Base-by-base conservation (phyloP, 2,888 invertebrate species). In the Criorhina ranunculi region DNA sequence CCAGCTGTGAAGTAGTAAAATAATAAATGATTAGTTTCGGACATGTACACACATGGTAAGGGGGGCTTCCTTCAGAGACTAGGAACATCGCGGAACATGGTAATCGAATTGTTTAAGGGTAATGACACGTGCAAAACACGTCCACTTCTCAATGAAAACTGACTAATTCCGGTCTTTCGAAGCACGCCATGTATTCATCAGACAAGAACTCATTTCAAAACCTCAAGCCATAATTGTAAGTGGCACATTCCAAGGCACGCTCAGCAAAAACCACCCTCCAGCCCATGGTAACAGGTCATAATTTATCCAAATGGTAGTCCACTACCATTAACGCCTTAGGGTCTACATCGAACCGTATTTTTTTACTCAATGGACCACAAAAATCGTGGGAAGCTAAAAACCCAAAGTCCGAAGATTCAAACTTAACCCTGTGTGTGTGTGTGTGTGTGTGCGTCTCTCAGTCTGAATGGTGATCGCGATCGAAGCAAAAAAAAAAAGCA, bases 1-100 rank as follows among this genome's bases (percentile, higher is more conserved):
- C 94, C 93, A 94, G 94, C 94, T 94, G 92, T 89, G 87, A 90
- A 90, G 86, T 83, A 79, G 44, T 24, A 83, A 79, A 57, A 40
- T 33, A 51, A 77, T 7, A 51, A 19, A 29, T 31, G 29, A 55
- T 55, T 29, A 37, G 64, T 60, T 46, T 53, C 12, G 51, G 15
- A 15, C 15, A 44, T 37, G 1, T 24, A 49, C n/a, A 24, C 1
- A 7, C 5, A 2, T 8, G 5, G 15, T 17, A 46, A 4, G 9
- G 17, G 7, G 2, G 17, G 2, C 5, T 17, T n/a, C n/a, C n/a
- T n/a, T n/a, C n/a, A n/a, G n/a, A n/a, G n/a, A n/a, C n/a, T n/a
- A n/a, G n/a, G n/a, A n/a, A n/a, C n/a, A n/a, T n/a, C n/a, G n/a
- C n/a, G n/a, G n/a, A n/a, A n/a, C n/a, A n/a, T n/a, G n/a, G n/a